These are phyloP conservation scores for Syrmaticus mikado DNA, from an alignment of 2,113 vertebrate genomes.

Conservation along the genomic window DNA sequence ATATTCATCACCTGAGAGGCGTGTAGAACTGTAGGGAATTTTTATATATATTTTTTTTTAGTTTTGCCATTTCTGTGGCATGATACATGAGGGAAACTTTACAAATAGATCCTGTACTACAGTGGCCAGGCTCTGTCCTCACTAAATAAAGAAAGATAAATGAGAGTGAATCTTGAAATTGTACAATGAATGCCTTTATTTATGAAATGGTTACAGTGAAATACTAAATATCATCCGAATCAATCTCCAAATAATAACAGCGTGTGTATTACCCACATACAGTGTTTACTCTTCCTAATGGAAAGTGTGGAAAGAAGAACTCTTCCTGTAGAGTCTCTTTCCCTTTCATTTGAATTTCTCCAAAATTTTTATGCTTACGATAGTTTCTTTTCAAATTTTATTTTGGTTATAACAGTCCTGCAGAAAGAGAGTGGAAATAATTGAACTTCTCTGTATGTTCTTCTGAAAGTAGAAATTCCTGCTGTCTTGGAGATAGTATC, in stretches of 20 bases:
- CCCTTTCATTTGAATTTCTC: background rate
- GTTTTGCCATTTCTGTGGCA: background rate
- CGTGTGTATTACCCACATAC: background rate
- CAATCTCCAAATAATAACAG: background rate
- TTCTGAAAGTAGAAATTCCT: background rate
- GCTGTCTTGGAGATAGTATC: background rate
- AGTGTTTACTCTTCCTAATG: background rate
- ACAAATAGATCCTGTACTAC: background rate
- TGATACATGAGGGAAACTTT: background rate
- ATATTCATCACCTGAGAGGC: background rate
- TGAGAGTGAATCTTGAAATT: background rate
- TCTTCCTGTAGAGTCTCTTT: background rate
- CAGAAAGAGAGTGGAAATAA: background rate
- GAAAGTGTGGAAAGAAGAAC: background rate
- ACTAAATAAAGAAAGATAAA: background rate
- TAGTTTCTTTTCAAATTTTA: background rate
- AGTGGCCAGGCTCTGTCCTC: background rate
- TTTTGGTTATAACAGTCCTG: background rate
- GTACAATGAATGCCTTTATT: background rate
- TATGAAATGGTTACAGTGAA: background rate
- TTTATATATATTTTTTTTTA: background rate
- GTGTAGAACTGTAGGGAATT: background rate
- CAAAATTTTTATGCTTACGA: background rate
- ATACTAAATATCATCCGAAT: background rate
- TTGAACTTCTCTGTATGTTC: background rate